Evolutionary conservation across 2,113 vertebrate species (phyloP).

Genomic region (Dasyurus viverrinus): DNA sequence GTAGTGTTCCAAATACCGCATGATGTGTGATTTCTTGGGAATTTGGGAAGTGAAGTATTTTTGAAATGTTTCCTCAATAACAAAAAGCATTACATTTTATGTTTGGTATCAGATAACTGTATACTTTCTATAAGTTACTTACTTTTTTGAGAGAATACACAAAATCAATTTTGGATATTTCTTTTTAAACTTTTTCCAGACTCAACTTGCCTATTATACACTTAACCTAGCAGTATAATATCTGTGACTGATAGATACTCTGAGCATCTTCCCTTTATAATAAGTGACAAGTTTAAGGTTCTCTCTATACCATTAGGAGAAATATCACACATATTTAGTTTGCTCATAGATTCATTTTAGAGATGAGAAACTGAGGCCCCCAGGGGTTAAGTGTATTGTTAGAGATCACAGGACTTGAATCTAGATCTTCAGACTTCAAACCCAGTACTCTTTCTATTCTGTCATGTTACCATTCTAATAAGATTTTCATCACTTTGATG

Average conservation of each 20-base stretch:
- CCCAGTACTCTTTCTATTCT: not conserved
- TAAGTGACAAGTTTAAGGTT: not conserved
- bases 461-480: not conserved
- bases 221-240: not conserved
- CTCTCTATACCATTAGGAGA: not conserved
- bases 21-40: conserved; percentile 27
- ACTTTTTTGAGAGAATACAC: not conserved
- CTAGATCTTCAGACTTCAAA: not conserved
- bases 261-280: not conserved
- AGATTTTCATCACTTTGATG: not conserved
- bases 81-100: conserved; percentile 6
- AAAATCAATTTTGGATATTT: not conserved
- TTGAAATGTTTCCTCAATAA: conserved; percentile 33
- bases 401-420: not conserved
- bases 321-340: not conserved
- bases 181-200: not conserved
- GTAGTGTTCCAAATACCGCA: conserved; percentile 16
- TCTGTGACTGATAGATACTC: not conserved
- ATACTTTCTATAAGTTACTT: not conserved
- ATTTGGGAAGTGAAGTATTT: conserved; percentile 13
- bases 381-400: not conserved
- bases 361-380: not conserved
- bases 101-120: conserved; percentile 12
- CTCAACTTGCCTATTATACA: not conserved
- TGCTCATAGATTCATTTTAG: not conserved